These are phyloP conservation scores for Platerodrilus igneus DNA, from an alignment of 2,888 invertebrate genomes.

Conservation along the genomic window DNA sequence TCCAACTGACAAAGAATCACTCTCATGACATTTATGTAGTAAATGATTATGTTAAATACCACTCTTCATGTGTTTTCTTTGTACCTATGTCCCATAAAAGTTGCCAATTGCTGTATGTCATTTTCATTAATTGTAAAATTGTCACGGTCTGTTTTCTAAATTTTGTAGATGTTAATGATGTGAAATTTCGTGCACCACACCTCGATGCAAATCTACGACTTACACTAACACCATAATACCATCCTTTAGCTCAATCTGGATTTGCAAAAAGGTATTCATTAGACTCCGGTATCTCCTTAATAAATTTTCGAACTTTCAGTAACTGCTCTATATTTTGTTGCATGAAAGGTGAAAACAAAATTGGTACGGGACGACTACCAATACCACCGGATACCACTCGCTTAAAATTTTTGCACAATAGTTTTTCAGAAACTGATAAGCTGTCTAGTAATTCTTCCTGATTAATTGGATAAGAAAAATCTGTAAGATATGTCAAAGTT, in stretches of 20 bases:
- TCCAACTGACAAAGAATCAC: no score
- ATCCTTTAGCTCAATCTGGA: conserved; percentile 16
- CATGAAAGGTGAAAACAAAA: conserved; percentile 19
- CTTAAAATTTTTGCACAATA: conserved; percentile 21
- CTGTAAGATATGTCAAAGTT: conserved; percentile 12
- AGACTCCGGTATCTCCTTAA: conserved; percentile 11
- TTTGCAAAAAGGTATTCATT: conserved; percentile 26
- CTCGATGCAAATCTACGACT: conserved; percentile 22
- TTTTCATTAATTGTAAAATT: conserved; percentile 22
- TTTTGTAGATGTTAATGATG: conserved; percentile 21
- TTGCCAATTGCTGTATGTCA: conserved; percentile 26
- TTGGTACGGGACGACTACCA: conserved; percentile 17
- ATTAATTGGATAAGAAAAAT: background rate
- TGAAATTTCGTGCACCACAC: conserved; percentile 20
- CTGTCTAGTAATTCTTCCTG: conserved; percentile 13
- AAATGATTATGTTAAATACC: no score
- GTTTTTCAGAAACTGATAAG: conserved; percentile 15
- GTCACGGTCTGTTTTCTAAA: conserved; percentile 29
- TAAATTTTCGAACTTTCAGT: conserved; percentile 14
- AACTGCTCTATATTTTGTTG: conserved; percentile 16
- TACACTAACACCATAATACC: conserved; percentile 23
- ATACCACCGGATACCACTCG: conserved; percentile 18
- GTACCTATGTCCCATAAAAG: conserved; percentile 29
- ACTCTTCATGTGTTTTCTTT: conserved; percentile 17
- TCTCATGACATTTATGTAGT: no score